Base-by-base conservation (phyloP, 2,797 vertebrate species). In the Jordanella pulchra region DNA sequence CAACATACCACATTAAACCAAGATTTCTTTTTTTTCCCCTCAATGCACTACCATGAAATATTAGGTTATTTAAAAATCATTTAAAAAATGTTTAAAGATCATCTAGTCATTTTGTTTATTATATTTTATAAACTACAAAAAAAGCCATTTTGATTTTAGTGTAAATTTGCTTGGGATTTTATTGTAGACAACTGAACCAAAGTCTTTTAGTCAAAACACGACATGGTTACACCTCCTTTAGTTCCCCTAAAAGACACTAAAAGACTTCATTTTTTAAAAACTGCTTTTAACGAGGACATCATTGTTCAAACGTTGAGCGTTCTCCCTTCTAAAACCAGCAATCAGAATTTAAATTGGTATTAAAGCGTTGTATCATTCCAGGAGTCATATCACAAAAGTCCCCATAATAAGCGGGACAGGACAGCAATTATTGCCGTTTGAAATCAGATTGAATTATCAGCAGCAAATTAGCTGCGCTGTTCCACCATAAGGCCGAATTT, bases 401-500 rank as follows among this genome's bases (percentile, higher is more conserved):
- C 9, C 69, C 9, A 18, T 89, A 87, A 87, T 80, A 84, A 90
- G 77, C 75, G 0, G 80, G 83, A 91, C 78, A 87, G 83, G 88
- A 84, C 86, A 73, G 76, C 78, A 84, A 89, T 88, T 86, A 86
- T 73, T 75, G 80, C 76, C 56, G 68, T 86, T 84, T 86, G 84
- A 89, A 86, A 84, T 87, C 76, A 79, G 79, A 89, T 92, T 73
- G 71, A 82, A 90, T 88, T 83, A 80, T 75, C 81, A 87, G 85
- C 73, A 80, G 80, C 77, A 85, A 87, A 89, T 89, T 86, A 83
- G 73, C 73, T 54, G 25, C 63, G 67, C 74, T 87, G 84, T 77
- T 84, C 45, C 56, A 71, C 77, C 80, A 79, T 76, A 42, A 47
- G 70, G 71, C 17, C 10, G 27, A 79, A 75, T 71, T 73, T 72